Evolutionary conservation across 2,797 vertebrate species (phyloP).

Genomic region (Tamandua tetradactyla): DNA sequence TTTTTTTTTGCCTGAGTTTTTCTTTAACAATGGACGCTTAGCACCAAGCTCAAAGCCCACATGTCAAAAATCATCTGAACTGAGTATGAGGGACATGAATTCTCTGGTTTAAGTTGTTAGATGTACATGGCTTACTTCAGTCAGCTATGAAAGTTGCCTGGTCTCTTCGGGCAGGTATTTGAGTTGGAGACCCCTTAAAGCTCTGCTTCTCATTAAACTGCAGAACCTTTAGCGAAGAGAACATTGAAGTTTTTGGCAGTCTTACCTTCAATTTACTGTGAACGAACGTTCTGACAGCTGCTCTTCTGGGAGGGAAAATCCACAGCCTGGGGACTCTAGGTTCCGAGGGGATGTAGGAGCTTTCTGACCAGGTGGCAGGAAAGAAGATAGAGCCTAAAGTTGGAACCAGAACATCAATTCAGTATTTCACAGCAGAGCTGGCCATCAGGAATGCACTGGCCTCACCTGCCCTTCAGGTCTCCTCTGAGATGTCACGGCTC

Average conservation of each 20-base stretch:
- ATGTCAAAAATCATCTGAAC: not conserved
- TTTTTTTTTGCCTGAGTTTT: too few species aligned
- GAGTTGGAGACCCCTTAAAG: not conserved
- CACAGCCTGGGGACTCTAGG: not conserved
- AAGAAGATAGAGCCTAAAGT: not conserved
- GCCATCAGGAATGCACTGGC: not conserved
- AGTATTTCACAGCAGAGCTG: not conserved
- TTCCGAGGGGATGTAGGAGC: not conserved
- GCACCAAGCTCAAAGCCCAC: not conserved
- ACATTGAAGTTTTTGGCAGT: not conserved
- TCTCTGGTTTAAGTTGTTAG: not conserved
- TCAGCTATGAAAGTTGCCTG: not conserved
- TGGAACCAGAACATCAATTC: not conserved
- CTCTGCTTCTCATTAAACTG: not conserved
- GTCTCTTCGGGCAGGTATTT: not conserved
- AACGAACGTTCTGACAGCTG: not conserved
- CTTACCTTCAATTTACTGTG: not conserved
- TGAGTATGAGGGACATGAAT: not conserved
- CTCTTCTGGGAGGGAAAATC: not conserved
- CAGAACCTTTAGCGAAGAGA: not conserved
- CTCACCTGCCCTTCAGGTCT: not conserved
- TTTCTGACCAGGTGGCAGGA: not conserved
- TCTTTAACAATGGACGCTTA: not conserved
- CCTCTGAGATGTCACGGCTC: too few species aligned
- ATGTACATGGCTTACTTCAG: not conserved